Evolutionary conservation across 2,888 invertebrate species (phyloP).

Genomic region (Aleiodes testaceus): DNA sequence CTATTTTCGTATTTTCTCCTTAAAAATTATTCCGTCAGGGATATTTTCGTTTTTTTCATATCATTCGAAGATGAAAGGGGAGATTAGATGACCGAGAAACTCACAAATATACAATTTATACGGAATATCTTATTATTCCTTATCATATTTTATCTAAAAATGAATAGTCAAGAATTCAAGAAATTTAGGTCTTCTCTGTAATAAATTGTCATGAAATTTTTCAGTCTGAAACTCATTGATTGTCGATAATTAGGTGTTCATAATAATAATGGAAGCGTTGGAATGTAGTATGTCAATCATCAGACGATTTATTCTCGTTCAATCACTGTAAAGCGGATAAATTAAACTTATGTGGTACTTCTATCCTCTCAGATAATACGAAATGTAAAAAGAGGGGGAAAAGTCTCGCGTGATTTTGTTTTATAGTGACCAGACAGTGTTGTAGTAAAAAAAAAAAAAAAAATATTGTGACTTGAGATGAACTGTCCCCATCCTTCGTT

Average conservation of each 20-base stretch:
- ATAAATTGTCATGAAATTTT: too few species aligned
- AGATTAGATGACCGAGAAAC: too few species aligned
- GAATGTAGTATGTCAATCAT: slow-evolving; percentile 15
- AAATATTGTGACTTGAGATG: slow-evolving; percentile 17
- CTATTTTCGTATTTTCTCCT: too few species aligned
- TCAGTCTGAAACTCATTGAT: too few species aligned
- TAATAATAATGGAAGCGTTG: neutral
- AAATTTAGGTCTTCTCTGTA: neutral
- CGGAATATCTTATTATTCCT: neutral
- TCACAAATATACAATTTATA: too few species aligned
- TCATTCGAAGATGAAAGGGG: too few species aligned
- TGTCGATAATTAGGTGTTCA: too few species aligned
- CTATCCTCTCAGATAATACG: slow-evolving; percentile 26
- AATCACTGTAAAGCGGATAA: slow-evolving; percentile 36
- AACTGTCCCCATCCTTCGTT: neutral
- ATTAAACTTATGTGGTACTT: neutral
- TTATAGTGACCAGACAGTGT: slow-evolving; percentile 39
- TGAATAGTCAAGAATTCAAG: neutral
- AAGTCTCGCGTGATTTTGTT: slow-evolving; percentile 28
- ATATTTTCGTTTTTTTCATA: too few species aligned
- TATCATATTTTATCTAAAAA: slow-evolving; percentile 10
- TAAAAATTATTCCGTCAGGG: too few species aligned
- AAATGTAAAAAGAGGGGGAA: neutral
- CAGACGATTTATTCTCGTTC: slow-evolving; percentile 28
- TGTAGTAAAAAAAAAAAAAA: slow-evolving; percentile 10